Base-by-base conservation (phyloP, 2,888 invertebrate species). In the Physocephala rufipes region DNA sequence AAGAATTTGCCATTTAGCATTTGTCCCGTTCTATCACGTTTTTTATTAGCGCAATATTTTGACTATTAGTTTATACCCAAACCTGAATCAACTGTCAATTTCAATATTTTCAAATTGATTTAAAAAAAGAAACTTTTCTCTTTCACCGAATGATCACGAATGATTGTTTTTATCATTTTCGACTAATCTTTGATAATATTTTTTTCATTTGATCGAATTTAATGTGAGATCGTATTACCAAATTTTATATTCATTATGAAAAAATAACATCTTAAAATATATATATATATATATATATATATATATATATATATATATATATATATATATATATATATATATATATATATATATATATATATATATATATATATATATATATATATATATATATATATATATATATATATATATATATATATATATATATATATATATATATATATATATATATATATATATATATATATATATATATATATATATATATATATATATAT, bases 151-250 rank as follows among this genome's bases (percentile, higher is more conserved):
- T 36, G 36, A 9, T 36, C 36, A 9, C 19, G 12, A 12, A 45
- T 24, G 45, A n/a, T 67, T 19, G 2, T 30, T 36, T 55, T 16
- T 5, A 4, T 9, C 26, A 45, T 24, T 43, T n/a, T 16, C 15
- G 36, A 47, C 26, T 36, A 9, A 36, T 36, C 36, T 36, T 36
- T 36, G 36, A 36, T 36, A 36, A 36, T 36, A 36, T 36, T 36
- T 36, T 49, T 30, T 28, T 19, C 19, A 61, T 61, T 49, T 51
- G n/a, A 53, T 47, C 21, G 9, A 15, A 81, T 81, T 81, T 81
- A 80, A 81, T 81, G 81, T 81, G 78, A 80, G 80, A 79, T 81
- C 81, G 79, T 76, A 77, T 77, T 77, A 74, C 80, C 53, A 69
- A 63, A 24, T 61, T 63, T 47, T 13, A 19, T 65, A 21, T 55